Conservation (phyloP, 2,113 vertebrate species). For the Typhlomys cinereus region DNA sequence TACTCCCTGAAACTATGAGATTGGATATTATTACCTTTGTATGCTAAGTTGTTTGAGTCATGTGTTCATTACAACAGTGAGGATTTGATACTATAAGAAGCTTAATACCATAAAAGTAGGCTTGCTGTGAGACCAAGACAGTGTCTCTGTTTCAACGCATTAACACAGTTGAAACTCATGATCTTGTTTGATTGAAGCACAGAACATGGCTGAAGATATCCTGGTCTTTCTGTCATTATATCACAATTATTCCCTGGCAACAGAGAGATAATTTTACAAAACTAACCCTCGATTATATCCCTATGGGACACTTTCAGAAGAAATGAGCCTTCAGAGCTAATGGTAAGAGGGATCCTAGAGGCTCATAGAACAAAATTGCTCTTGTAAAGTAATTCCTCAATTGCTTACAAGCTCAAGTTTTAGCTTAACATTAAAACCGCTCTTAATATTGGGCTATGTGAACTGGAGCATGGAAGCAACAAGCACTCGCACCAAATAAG, state of each 20-base stretch:
- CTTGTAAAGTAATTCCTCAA: background rate
- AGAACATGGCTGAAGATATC: background rate
- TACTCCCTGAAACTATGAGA: too few relatives aligned
- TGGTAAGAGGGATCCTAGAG: too few relatives aligned
- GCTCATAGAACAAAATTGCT: background rate
- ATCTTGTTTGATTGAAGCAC: background rate
- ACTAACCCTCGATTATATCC: background rate
- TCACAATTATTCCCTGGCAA: background rate
- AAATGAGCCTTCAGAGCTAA: background rate
- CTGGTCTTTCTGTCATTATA: background rate
- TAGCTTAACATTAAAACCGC: conserved; percentile 12
- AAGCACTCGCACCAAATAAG: conserved; percentile 43
- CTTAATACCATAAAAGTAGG: too few relatives aligned
- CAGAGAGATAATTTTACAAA: background rate
- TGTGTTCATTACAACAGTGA: too few relatives aligned
- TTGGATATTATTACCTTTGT: too few relatives aligned
- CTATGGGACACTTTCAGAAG: background rate
- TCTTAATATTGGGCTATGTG: conserved; percentile 33
- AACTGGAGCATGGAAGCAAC: background rate
- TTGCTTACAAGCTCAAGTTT: too few relatives aligned
- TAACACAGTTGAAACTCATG: background rate
- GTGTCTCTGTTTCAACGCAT: background rate
- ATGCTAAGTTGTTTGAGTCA: too few relatives aligned
- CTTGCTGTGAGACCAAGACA: too few relatives aligned
- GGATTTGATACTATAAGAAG: too few relatives aligned